Evolutionary conservation across 2,888 invertebrate species (phyloP), one percentile per base, ranked within the genome.

Genomic region (Cremastobaeus sp.): DNA sequence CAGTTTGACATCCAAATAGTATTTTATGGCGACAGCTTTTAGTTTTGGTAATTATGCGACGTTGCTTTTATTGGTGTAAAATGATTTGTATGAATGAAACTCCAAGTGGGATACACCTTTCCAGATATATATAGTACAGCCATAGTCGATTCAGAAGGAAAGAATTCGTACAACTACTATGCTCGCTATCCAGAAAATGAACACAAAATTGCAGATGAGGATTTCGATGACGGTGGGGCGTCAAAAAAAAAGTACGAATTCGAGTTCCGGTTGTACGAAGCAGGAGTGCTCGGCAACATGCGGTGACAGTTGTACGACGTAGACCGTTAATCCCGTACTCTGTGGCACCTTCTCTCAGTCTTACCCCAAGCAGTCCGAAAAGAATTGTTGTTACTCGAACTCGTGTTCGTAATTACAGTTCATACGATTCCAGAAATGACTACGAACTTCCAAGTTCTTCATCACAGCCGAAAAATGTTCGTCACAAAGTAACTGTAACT

Each of bases 401-500:
- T 1, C 74, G 84, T 43, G 79, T 87, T 3, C 79, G 84, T 20
- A 81, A 82, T 25, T 69, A 80, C 3, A 80, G 59, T 59, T 8
- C 41, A 8, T 25, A 66, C 9, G 41, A 65, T 25, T 4, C 45
- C 0, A 50, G 21, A 30, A 55, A 47, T 14, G 71, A 35, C 9
- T 65, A 59, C 12, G 64, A 73, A 2, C 30, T 54, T 25, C 1
- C 47, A 8, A 35, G 48, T 1, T 47, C 50, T 11, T 15, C 15
- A 8, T 64, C 64, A 65, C 59, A 70, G 69, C 39, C 74, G 4
- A 75, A 77, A 48, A 57, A 28, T n/a, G 55, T 52, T 12, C 79
- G 80, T 4, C 87, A 86, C 59, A 85, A 84, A 50, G 83, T 88
- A 1, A 86, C 88, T 1, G 81, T 88, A 9, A 87, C 88, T 0